These are phyloP conservation scores for Lysiphlebus fabarum DNA, from an alignment of 1,140 invertebrate species.

Conservation along the genomic window DNA sequence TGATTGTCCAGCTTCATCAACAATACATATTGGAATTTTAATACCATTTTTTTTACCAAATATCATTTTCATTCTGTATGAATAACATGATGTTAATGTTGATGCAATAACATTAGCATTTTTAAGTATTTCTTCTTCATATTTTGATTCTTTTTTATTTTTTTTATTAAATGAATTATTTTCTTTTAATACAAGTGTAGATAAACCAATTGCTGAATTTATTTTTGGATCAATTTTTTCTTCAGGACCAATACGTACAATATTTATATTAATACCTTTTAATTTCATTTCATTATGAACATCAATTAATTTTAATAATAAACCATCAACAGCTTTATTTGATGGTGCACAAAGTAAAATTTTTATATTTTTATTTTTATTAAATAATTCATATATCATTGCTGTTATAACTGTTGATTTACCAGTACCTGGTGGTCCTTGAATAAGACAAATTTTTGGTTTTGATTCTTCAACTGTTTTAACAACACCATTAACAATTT, in stretches of 20 bases:
- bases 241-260: no score
- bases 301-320: background rate
- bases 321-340: constrained; percentile 10
- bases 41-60: background rate
- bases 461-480: background rate
- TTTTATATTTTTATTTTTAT: constrained; percentile 17
- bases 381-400: constrained; percentile 8
- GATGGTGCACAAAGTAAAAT: constrained; percentile 14
- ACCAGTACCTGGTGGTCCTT: constrained; percentile 21
- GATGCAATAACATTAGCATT: constrained; percentile 3
- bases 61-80: constrained; percentile 6
- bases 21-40: constrained; percentile 76
- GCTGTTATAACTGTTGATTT: constrained; percentile 19
- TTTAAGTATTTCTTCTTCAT: background rate
- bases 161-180: no score
- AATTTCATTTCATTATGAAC: no score
- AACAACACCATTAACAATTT: constrained; percentile 1
- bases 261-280: no score
- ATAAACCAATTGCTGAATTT: no score
- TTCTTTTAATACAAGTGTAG: no score
- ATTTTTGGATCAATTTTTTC: no score
- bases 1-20: constrained; percentile 89
- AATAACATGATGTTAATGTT: constrained; percentile 1
- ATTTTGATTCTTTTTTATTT: no score
- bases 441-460: constrained; percentile 12